Evolutionary conservation across 1,140 invertebrate genomes (phyloP).

Genomic region (Stegodyphus dumicola): DNA sequence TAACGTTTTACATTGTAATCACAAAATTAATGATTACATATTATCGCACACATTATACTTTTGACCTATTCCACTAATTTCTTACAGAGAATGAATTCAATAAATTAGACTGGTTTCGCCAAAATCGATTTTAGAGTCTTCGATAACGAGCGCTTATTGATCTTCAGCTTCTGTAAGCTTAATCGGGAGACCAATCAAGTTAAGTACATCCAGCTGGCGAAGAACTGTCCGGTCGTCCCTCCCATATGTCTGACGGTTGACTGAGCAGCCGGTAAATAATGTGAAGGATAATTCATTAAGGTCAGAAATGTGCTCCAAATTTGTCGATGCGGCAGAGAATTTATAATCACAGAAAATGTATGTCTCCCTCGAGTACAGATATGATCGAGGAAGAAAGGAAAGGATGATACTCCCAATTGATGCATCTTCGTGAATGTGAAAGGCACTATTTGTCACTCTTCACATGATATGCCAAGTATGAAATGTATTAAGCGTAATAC

Average conservation of each 20-base stretch:
- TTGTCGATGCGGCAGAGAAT: neutral
- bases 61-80: too few species aligned
- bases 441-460: too few species aligned
- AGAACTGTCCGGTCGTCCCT: neutral
- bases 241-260: conserved; percentile 30
- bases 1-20: too few species aligned
- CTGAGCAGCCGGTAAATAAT: conserved; percentile 37
- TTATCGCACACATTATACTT: too few species aligned
- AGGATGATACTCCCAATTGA: too few species aligned
- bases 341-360: too few species aligned
- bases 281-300: conserved; percentile 31
- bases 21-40: too few species aligned
- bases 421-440: too few species aligned
- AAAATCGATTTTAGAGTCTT: neutral
- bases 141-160: conserved; percentile 34
- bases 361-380: too few species aligned
- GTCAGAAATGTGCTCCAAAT: neutral
- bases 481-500: too few species aligned
- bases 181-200: conserved; percentile 40
- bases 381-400: too few species aligned
- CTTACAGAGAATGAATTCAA: neutral
- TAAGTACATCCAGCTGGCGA: conserved; percentile 37
- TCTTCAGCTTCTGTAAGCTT: conserved; percentile 14
- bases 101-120: conserved; percentile 16
- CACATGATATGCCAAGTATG: too few species aligned